Evolutionary conservation across 2,113 vertebrate species (phyloP).

Genomic region (Corythornis vintsioides): DNA sequence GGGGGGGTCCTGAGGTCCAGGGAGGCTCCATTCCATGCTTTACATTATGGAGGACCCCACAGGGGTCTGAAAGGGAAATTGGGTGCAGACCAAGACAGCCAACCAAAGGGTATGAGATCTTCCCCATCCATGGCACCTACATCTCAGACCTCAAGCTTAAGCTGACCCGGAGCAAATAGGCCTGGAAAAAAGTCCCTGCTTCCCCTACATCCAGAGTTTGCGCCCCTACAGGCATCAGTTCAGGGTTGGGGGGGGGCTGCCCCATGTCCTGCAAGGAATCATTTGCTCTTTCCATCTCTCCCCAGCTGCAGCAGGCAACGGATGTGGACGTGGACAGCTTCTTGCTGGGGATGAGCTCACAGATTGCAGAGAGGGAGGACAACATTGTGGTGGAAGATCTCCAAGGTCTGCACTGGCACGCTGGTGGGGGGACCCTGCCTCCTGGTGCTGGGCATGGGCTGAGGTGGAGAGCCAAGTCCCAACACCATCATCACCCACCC

Average conservation of each 20-base stretch:
- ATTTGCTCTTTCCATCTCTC: background rate
- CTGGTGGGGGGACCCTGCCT: accelerated
- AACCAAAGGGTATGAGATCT: background rate
- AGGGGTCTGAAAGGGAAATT: background rate
- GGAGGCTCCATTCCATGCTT: background rate
- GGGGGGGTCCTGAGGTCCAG: background rate
- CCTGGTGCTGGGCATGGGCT: background rate
- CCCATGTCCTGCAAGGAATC: background rate
- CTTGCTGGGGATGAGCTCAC: slow-evolving; percentile 94
- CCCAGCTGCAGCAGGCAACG: slow-evolving; percentile 70
- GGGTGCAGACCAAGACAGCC: background rate
- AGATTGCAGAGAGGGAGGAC: slow-evolving; percentile 91
- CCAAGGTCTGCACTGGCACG: slow-evolving; percentile 75
- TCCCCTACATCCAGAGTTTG: accelerated
- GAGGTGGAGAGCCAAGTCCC: slow-evolving; percentile 61
- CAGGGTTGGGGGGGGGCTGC: background rate
- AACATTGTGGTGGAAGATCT: slow-evolving; percentile 90
- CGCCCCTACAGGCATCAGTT: background rate
- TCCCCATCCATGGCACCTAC: background rate
- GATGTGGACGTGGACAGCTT: slow-evolving; percentile 83
- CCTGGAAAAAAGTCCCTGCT: background rate
- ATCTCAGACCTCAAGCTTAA: background rate
- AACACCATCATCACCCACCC: background rate
- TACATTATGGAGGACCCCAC: background rate
- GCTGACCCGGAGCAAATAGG: background rate